Base-by-base conservation (phyloP, 2,888 invertebrate genomes). In the Drosophila algonquin region DNA sequence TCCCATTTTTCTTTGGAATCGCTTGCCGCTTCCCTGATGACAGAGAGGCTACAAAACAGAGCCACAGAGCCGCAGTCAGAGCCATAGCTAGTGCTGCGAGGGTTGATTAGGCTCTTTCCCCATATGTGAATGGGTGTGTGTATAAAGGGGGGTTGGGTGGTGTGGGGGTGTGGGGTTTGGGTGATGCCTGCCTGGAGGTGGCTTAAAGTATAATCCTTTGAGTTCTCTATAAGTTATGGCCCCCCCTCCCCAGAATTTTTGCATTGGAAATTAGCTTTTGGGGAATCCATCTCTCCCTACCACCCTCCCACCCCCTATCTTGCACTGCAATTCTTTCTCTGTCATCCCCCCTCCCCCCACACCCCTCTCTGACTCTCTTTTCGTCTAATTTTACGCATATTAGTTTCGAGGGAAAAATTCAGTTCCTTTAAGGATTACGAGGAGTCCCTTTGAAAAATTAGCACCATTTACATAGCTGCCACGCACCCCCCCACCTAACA, bases 301-400 rank as follows among this genome's bases (percentile, higher is more conserved):
- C 2, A 21, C 21, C 21, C 21, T 0, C 3, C 53, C 32, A 44
- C 55, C 77, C 35, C 21, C 21, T 21, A 21, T 21, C 35, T 35
- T 1, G 1, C 12, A 4, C 35, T 35, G 35, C 12, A 35, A 12
- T 12, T 12, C 35, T 35, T 35, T 35, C 35, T 35, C 9, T 32
- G 9, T 32, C 8, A 30, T 5, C 30, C 30, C 32, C 10, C 4
- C 10, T 3, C 40, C 40, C 6, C 2, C 7, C 1, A 7, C 40
- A 2, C 14, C 14, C 2, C 1, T 1, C 5, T 2, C 0, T 5
- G 1, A 8, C 27, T 7, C 27, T 1, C 35, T 14, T 14, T 12
- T 14, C 14, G 40, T 40, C 76, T 76, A 72, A 81, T 79, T 81
- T 80, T 57, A 84, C 81, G 81, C 84, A 76, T 76, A 84, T 81